These are phyloP conservation scores for Ladona fulva DNA, from an alignment of 1,140 invertebrate species.

Conservation along the genomic window DNA sequence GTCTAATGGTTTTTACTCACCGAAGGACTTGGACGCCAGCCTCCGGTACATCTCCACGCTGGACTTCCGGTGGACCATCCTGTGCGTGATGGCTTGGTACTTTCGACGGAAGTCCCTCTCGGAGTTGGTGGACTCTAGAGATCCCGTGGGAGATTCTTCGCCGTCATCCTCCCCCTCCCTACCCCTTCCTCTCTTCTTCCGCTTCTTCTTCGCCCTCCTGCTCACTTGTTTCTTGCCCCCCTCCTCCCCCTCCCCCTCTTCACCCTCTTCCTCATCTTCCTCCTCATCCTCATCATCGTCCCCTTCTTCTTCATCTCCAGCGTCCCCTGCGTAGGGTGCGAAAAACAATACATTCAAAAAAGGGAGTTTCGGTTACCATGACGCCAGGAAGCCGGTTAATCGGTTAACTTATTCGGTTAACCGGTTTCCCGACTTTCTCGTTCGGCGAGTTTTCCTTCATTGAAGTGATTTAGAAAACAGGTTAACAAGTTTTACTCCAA, in stretches of 20 bases:
- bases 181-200: background rate
- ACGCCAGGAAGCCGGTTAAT: too few relatives aligned
- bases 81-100: conserved; percentile 77
- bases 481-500: too few relatives aligned
- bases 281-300: background rate
- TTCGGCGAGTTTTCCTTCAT: too few relatives aligned
- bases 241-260: background rate
- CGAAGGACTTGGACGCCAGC: conserved; percentile 71
- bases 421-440: too few relatives aligned
- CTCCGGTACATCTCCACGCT: conserved; percentile 83
- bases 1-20: too few relatives aligned
- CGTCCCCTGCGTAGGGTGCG: too few relatives aligned
- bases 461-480: too few relatives aligned
- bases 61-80: conserved; percentile 84
- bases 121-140: conserved; percentile 68
- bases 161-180: background rate
- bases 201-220: background rate
- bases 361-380: too few relatives aligned
- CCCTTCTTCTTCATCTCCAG: background rate
- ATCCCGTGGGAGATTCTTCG: conserved; percentile 30
- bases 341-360: too few relatives aligned
- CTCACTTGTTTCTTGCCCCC: background rate
- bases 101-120: conserved; percentile 77
- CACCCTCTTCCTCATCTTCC: background rate
- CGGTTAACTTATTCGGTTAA: too few relatives aligned